Base-by-base conservation (phyloP, 2,797 vertebrate genomes). In the Hozukius guyotensis region DNA sequence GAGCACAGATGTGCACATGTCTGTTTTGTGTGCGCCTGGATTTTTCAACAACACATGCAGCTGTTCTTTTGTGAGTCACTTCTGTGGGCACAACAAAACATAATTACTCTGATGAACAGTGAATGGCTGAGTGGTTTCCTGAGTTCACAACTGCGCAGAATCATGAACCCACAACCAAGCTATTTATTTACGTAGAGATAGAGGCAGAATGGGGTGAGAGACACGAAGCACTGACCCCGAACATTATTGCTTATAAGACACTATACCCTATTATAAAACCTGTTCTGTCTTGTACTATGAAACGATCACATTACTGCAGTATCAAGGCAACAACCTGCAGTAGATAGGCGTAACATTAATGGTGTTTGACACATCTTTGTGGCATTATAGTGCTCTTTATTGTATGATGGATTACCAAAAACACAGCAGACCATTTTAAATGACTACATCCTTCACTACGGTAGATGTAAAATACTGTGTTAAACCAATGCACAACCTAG, bases 11-110 rank as follows among this genome's bases (percentile, higher is more conserved):
- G 84, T 81, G 69, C 46, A 29, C 42, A 76, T 55, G 71, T 66
- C 36, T 83, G 76, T 63, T 74, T 49, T 61, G 63, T 31, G 60
- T 73, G 53, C 67, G 55, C 68, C 60, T 66, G 72, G 14, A 55
- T 81, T 79, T 76, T 71, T 69, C 78, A 76, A 61, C 70, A 78
- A 74, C 83, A 66, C 75, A 38, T 77, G 81, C 89, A 90, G 83
- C 87, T 91, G 89, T 79, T 84, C 80, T 83, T 84, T 83, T 84
- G 85, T 89, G 86, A 89, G 72, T 86, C 87, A 84, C 75, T 83
- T 89, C 83, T 90, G 68, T 87, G 81, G 80, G 83, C 83, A 86
- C 77, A 89, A 85, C 83, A 89, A 88, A 89, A 84, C 81, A 85
- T 88, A 91, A 90, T 92, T 82, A 85, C 75, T 83, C 75, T 82